phyloP scores from a whole-genome alignment of 2,888 invertebrate genomes.

The Ligdia adustata region DNA sequence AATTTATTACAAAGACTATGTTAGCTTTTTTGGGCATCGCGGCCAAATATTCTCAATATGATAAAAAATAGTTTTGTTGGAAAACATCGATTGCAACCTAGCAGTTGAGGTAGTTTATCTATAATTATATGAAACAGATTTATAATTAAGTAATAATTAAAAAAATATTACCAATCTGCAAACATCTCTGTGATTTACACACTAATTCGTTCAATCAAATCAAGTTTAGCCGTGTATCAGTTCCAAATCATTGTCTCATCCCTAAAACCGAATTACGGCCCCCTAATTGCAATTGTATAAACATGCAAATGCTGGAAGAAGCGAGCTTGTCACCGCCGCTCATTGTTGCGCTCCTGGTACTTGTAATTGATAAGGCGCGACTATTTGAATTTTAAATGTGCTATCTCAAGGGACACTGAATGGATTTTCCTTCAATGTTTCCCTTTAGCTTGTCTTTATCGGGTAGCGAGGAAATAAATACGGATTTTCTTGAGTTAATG shows the following conservation, averaged over 20 bases:
- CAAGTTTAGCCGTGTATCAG: background rate
- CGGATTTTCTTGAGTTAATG: slow-evolving; percentile 27
- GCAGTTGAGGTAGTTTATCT: background rate
- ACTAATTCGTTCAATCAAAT: background rate
- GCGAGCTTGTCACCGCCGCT: slow-evolving; percentile 65
- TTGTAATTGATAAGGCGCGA: slow-evolving; percentile 81
- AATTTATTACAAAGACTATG: background rate
- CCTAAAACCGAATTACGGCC: slow-evolving; percentile 28
- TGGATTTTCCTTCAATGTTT: slow-evolving; percentile 57
- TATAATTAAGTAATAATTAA: background rate
- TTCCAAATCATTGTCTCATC: slow-evolving; percentile 16
- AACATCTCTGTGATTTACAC: too few relatives aligned
- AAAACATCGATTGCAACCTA: too few relatives aligned
- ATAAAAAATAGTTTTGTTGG: too few relatives aligned
- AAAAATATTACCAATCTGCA: background rate
- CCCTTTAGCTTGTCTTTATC: slow-evolving; percentile 45
- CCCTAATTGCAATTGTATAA: slow-evolving; percentile 80
- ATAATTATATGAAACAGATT: background rate
- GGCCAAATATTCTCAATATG: too few relatives aligned
- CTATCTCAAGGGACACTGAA: slow-evolving; percentile 50
- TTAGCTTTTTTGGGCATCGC: too few relatives aligned
- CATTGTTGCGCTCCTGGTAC: slow-evolving; percentile 63
- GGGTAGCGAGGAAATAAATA: slow-evolving; percentile 34
- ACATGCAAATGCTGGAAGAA: slow-evolving; percentile 78
- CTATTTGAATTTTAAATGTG: slow-evolving; percentile 77